phyloP scores from a whole-genome alignment of 2,797 vertebrate species.

The Peromyscus eremicus region DNA sequence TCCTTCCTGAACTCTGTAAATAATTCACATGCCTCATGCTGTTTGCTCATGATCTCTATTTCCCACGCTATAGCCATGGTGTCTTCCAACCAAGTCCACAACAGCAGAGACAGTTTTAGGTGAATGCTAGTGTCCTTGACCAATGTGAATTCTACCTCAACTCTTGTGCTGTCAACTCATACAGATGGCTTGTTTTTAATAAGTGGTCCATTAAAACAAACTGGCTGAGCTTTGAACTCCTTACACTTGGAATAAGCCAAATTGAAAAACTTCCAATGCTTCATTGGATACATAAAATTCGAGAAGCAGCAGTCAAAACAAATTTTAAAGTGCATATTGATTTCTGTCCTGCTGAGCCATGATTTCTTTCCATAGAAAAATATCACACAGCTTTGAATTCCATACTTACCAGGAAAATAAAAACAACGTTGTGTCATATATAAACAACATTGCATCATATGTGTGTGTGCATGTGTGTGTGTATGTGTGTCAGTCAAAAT shows the following conservation, averaged over 20 bases:
- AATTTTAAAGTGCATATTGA: conserved; percentile 4
- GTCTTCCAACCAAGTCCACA: neutral
- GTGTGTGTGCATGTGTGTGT: too few species aligned
- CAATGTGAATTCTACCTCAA: neutral
- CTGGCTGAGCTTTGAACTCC: neutral
- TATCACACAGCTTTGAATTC: neutral
- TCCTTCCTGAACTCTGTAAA: neutral
- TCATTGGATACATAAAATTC: neutral
- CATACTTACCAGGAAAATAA: neutral
- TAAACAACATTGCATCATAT: neutral
- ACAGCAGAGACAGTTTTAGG: neutral
- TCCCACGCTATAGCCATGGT: neutral
- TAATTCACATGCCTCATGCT: neutral
- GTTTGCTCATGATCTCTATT: neutral
- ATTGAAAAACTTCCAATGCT: neutral
- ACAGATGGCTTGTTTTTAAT: neutral
- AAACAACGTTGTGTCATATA: neutral
- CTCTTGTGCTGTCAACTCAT: neutral
- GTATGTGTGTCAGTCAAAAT: neutral
- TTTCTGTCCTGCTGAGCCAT: neutral
- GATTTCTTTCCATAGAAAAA: neutral
- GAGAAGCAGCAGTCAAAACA: neutral
- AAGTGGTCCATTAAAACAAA: neutral
- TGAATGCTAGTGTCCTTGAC: neutral
- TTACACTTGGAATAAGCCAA: neutral